A percentile compares a stretch with the other conserved stretches of the same genome.
phyloP scores from a whole-genome alignment of 2,888 invertebrate species.

The Coenonympha glycerion region DNA sequence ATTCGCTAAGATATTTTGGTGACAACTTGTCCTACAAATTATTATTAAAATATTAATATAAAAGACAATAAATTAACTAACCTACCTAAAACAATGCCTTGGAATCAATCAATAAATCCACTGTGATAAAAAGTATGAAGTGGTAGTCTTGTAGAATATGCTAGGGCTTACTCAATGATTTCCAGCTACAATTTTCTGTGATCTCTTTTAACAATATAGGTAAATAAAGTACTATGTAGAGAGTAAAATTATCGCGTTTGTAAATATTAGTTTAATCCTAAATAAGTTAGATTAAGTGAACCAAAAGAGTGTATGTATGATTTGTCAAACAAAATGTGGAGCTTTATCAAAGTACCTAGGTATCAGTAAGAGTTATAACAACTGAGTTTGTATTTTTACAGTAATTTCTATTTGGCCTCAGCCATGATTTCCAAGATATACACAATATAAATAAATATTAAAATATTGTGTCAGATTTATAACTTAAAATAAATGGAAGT shows the following conservation, averaged over 20 bases:
- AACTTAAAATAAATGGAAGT: slow-evolving; percentile 69
- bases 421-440: slow-evolving; percentile 61
- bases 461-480: slow-evolving; percentile 66
- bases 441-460: slow-evolving; percentile 56
- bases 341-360: slow-evolving; percentile 76
- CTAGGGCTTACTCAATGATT: slow-evolving; percentile 72
- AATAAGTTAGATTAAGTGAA: slow-evolving; percentile 52
- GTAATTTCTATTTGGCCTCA: slow-evolving; percentile 61
- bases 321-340: slow-evolving; percentile 75
- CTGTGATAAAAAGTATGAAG: slow-evolving; percentile 71
- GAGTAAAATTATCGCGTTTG: slow-evolving; percentile 58
- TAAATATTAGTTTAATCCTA: slow-evolving; percentile 60
- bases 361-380: slow-evolving; percentile 64
- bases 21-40: slow-evolving; percentile 12
- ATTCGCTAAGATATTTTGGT: slow-evolving; percentile 12
- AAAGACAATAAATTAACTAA: slow-evolving; percentile 61
- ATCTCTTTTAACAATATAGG: slow-evolving; percentile 75
- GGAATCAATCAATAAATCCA: slow-evolving; percentile 58
- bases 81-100: slow-evolving; percentile 57
- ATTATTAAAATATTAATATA: slow-evolving; percentile 24
- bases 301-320: slow-evolving; percentile 73
- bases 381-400: slow-evolving; percentile 75
- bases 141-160: slow-evolving; percentile 68
- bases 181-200: slow-evolving; percentile 78
- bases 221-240: slow-evolving; percentile 69